phyloP scores from a whole-genome alignment of 2,888 invertebrate species.

The Pristionchus japonicus region DNA sequence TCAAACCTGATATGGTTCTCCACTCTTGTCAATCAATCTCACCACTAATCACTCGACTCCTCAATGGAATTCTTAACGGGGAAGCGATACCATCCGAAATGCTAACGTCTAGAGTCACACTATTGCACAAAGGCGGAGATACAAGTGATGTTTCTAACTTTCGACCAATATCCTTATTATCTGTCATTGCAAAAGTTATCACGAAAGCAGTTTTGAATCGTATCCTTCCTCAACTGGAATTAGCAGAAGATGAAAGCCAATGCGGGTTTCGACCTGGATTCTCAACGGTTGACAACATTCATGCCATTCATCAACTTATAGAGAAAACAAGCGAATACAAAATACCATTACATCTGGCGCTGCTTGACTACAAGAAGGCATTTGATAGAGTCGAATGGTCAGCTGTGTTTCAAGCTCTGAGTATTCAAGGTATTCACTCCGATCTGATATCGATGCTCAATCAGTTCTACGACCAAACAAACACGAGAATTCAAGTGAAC shows the following conservation, averaged over 20 bases:
- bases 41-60: not conserved
- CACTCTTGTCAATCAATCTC: not conserved
- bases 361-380: not conserved
- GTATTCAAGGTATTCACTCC: not conserved
- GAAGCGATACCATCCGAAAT: not conserved
- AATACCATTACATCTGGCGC: not conserved
- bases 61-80: not conserved
- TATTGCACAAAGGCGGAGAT: not conserved
- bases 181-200: not conserved
- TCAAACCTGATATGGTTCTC: not conserved
- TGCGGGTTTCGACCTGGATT: not conserved
- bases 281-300: not conserved
- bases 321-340: not conserved
- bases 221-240: not conserved
- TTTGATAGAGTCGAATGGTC: slow-evolving; percentile 1
- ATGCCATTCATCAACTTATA: not conserved
- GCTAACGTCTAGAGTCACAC: not conserved
- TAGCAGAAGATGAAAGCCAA: not conserved
- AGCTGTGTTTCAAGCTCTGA: not conserved
- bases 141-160: not conserved
- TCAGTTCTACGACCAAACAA: not conserved
- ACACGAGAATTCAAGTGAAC: not conserved
- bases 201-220: not conserved
- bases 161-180: not conserved
- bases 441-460: not conserved